Percentiles rank a stretch among this genome's conserved stretches.
phyloP scores from a whole-genome alignment of 2,888 invertebrate genomes.

The Keiferia lycopersicella region DNA sequence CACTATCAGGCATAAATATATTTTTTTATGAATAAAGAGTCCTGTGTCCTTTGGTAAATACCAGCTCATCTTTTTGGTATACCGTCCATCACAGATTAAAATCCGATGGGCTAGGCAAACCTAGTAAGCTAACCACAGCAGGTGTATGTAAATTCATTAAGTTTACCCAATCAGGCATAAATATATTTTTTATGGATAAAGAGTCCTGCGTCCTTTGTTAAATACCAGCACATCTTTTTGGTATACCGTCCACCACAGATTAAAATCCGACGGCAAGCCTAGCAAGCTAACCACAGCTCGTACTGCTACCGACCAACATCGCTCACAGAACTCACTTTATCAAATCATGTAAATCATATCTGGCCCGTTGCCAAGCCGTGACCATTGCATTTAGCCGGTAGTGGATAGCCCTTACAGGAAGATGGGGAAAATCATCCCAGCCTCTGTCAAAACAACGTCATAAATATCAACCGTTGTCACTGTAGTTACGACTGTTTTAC shows the following conservation, averaged over 20 bases:
- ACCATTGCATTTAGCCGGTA: slow-evolving; percentile 43
- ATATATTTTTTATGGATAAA: no score
- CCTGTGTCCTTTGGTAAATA: no score
- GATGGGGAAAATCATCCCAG: slow-evolving; percentile 9
- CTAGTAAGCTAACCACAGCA: no score
- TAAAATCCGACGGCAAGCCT: neutral
- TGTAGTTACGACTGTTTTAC: slow-evolving; percentile 48
- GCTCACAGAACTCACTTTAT: slow-evolving; percentile 5
- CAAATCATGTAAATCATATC: slow-evolving; percentile 15
- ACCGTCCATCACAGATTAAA: no score
- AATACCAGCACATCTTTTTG: neutral
- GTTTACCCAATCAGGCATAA: no score
- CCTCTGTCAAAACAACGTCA: slow-evolving; percentile 58
- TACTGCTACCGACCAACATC: slow-evolving; percentile 1
- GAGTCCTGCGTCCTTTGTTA: neutral
- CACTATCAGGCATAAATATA: no score
- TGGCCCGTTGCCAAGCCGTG: slow-evolving; percentile 41
- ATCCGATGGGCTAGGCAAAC: no score
- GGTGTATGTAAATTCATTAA: no score
- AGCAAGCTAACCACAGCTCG: slow-evolving; percentile 3
- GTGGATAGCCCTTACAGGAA: slow-evolving; percentile 11
- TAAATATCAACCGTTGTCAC: slow-evolving; percentile 58
- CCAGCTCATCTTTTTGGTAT: neutral
- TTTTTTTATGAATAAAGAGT: no score
- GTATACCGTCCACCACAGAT: neutral